A percentile compares a stretch with the other conserved stretches of the same genome.
These are phyloP conservation scores for Dicaeum eximium DNA, from an alignment of 2,113 vertebrate species.

Conservation along the genomic window DNA sequence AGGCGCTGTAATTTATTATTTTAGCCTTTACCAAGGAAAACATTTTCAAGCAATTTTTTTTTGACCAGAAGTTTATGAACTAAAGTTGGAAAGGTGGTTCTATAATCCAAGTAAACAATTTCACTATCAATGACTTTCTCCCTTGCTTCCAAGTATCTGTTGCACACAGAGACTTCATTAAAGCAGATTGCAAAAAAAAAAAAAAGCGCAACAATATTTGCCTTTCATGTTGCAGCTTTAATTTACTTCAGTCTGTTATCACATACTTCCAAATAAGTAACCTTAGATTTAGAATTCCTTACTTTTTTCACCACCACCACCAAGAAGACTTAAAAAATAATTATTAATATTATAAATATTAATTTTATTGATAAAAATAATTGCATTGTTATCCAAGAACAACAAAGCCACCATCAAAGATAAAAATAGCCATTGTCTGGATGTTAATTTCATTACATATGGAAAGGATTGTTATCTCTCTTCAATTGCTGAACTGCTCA, in stretches of 20 bases:
- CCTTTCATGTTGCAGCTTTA: not conserved
- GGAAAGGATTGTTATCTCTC: not conserved
- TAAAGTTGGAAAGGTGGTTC: not conserved
- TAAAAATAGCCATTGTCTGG: not conserved
- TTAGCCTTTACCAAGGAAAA: constrained; percentile 1
- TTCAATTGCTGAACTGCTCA: not conserved
- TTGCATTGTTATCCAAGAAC: not conserved
- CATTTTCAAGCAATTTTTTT: not conserved
- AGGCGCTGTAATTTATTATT: not conserved
- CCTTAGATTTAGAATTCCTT: not conserved
- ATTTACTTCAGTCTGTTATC: not conserved
- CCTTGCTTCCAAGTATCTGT: not conserved
- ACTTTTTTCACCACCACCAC: not conserved
- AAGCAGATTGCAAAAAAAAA: not conserved
- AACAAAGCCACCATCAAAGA: not conserved
- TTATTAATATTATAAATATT: not conserved
- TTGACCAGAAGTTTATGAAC: not conserved
- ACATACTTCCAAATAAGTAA: not conserved
- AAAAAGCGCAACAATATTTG: not conserved
- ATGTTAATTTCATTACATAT: not conserved
- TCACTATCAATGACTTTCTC: not conserved
- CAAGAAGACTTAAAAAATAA: not conserved
- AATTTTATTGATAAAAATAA: not conserved
- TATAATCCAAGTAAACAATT: constrained; percentile 26
- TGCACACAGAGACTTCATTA: not conserved